phyloP scores from a whole-genome alignment of 1,140 invertebrate species.

The Pseudomyrmex dendroicus region DNA sequence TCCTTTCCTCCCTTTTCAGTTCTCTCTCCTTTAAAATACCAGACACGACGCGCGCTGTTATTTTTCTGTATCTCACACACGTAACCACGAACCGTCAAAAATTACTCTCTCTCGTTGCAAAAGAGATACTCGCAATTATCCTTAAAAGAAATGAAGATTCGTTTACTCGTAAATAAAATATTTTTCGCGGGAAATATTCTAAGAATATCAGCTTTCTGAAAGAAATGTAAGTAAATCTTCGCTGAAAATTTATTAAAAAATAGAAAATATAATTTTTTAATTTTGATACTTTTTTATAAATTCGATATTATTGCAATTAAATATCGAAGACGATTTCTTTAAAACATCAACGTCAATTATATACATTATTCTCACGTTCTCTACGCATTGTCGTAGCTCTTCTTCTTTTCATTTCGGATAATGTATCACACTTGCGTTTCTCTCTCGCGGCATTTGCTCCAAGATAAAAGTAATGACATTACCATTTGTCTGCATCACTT shows the following conservation, averaged over 20 bases:
- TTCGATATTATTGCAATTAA: neutral
- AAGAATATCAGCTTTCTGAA: neutral
- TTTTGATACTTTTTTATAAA: neutral
- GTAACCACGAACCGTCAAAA: too few species aligned
- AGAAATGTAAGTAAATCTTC: too few species aligned
- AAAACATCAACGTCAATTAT: neutral
- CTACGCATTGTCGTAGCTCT: neutral
- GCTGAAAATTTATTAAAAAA: neutral
- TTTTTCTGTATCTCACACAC: too few species aligned
- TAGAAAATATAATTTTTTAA: neutral
- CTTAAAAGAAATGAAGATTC: constrained; percentile 2
- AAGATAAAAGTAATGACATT: constrained; percentile 65
- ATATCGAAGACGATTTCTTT: neutral
- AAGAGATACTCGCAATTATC: constrained; percentile 13
- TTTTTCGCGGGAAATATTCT: neutral
- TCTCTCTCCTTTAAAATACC: neutral
- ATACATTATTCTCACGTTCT: neutral
- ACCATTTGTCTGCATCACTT: constrained; percentile 71
- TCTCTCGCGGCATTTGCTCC: neutral
- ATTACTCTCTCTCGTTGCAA: constrained; percentile 5
- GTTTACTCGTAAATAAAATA: constrained; percentile 13
- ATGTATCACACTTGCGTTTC: neutral
- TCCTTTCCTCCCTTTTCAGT: too few species aligned
- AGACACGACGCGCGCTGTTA: too few species aligned
- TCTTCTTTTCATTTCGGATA: constrained; percentile 4